Conservation (phyloP, 2,113 vertebrate genomes). For the Platysteira castanea region DNA sequence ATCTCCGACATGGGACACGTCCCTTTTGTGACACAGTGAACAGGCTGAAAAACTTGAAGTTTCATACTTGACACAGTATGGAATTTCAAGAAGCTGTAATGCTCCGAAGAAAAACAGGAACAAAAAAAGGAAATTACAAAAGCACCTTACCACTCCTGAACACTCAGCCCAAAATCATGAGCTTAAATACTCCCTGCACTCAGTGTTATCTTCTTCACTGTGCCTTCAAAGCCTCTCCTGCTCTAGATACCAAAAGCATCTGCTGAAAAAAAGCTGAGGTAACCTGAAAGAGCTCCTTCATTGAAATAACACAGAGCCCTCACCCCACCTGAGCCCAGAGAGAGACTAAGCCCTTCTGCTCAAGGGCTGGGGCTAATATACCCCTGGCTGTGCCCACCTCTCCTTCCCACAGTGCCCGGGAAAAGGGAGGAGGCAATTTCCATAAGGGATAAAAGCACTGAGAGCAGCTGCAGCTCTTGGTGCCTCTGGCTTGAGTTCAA, state of each 20-base stretch:
- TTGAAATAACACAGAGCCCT: fast-evolving
- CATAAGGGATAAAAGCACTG: neutral
- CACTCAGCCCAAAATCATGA: too few relatives aligned
- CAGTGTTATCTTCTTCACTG: too few relatives aligned
- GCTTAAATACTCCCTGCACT: too few relatives aligned
- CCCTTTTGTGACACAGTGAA: neutral
- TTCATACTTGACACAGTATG: too few relatives aligned
- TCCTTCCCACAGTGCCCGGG: too few relatives aligned
- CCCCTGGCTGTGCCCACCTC: neutral
- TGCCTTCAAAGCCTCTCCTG: too few relatives aligned
- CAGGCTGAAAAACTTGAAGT: neutral
- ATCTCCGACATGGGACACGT: too few relatives aligned
- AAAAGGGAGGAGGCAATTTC: neutral
- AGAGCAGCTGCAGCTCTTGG: neutral
- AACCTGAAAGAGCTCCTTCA: neutral
- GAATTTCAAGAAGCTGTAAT: neutral
- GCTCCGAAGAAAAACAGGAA: neutral
- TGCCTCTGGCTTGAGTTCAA: neutral
- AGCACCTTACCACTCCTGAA: too few relatives aligned
- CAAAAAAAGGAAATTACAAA: neutral
- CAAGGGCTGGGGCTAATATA: neutral
- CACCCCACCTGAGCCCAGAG: fast-evolving
- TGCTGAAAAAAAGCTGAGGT: neutral
- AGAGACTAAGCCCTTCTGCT: fast-evolving
- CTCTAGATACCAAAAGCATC: neutral